Evolutionary conservation across 2,797 vertebrate genomes (phyloP), one percentile per base, ranked within the genome.

Genomic region (Melanotaenia boesemani): DNA sequence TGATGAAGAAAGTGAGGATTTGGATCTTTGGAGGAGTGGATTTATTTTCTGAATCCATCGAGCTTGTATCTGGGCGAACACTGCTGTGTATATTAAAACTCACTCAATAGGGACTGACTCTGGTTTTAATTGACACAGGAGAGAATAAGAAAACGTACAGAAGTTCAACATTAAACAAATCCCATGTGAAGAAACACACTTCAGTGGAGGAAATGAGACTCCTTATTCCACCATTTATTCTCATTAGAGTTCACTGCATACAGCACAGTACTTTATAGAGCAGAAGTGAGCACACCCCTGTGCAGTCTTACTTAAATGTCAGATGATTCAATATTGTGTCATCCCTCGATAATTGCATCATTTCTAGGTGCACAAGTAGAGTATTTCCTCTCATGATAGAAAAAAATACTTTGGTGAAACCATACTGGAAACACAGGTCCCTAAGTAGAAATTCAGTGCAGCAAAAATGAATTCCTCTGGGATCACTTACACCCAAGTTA

Each of bases 71-170:
- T 34, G 60, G 26, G 64, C 32, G 76, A 78, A 71, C 77, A 62
- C 41, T 37, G 20, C 63, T 58, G 56, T 28, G 73, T 41, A 70
- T 81, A 82, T 70, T 83, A 72, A 77, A 81, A 80, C 74, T 77
- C 74, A 57, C 56, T 77, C 63, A 65, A 84, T 63, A 74, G 71
- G 73, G 69, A 72, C 58, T n/a, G 67, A 72, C 52, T 76, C 59
- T 52, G 44, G 20, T 72, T 86, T 81, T 88, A 85, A 92, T 73
- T 85, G 83, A 88, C 84, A 73, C 41, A 44, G 18, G 67, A 63
- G 55, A 65, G 62, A 81, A 83, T 32, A 66, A 67, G 70, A 52
- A 81, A 84, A 74, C 61, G 62, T 54, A 22, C 59, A 46, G 39
- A 28, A 72, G 79, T 83, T 75, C 32, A 65, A 58, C 68, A 76